Evolutionary conservation across 2,113 vertebrate genomes (phyloP).

Genomic region (Xiphophorus couchianus): DNA sequence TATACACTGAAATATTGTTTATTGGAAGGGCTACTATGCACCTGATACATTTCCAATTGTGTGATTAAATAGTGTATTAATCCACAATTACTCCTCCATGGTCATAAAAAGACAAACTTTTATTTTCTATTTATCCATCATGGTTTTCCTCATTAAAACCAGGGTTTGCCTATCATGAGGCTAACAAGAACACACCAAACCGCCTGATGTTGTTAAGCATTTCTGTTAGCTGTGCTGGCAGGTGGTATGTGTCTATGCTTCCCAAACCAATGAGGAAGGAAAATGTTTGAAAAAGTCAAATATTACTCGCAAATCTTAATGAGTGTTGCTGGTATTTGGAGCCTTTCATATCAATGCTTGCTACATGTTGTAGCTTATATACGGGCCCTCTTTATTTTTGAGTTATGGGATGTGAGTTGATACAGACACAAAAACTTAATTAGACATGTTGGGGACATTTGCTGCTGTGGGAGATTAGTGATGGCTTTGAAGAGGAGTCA

Average conservation of each 20-base stretch:
- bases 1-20: too few relatives aligned
- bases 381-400: not conserved
- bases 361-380: not conserved
- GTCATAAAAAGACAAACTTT: too few relatives aligned
- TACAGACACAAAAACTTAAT: not conserved
- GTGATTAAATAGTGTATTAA: too few relatives aligned
- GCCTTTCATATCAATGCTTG: too few relatives aligned
- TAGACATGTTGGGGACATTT: not conserved
- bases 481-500: constrained; percentile 22
- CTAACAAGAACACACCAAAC: constrained; percentile 15
- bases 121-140: not conserved
- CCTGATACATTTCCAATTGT: too few relatives aligned
- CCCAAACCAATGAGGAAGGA: constrained; percentile 9
- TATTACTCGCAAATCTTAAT: too few relatives aligned
- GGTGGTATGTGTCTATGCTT: constrained; percentile 10
- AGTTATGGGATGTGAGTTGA: not conserved
- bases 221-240: constrained; percentile 27
- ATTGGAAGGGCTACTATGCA: too few relatives aligned
- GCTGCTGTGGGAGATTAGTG: not conserved
- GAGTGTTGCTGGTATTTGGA: too few relatives aligned
- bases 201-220: constrained; percentile 4
- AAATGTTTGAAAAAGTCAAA: too few relatives aligned
- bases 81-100: too few relatives aligned
- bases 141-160: not conserved
- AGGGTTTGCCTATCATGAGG: constrained; percentile 3